Evolutionary conservation across 2,113 vertebrate genomes (phyloP).

Genomic region (Mobula birostris): DNA sequence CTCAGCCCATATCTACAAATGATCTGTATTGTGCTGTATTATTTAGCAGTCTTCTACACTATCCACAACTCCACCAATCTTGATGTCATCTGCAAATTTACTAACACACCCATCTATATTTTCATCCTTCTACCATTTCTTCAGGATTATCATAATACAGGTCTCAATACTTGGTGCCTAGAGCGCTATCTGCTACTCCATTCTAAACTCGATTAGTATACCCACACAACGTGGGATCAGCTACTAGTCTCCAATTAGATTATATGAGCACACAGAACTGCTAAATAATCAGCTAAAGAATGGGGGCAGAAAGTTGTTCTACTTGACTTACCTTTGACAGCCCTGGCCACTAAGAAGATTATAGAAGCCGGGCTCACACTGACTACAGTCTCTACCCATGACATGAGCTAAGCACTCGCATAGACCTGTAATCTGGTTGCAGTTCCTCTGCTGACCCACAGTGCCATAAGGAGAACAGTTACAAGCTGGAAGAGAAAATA

Average conservation of each 20-base stretch:
- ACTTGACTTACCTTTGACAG: slow-evolving; percentile 72
- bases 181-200: neutral
- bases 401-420: slow-evolving; percentile 79
- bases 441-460: slow-evolving; percentile 57
- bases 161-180: neutral
- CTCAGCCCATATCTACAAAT: no score
- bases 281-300: neutral
- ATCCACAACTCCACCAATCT: no score
- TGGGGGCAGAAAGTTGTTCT: neutral
- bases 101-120: no score
- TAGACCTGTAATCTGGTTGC: slow-evolving; percentile 80
- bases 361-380: slow-evolving; percentile 82
- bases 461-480: slow-evolving; percentile 74
- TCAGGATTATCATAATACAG: neutral
- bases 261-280: neutral
- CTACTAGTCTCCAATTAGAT: neutral
- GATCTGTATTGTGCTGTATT: no score
- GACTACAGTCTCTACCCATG: slow-evolving; percentile 72
- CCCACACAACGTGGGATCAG: neutral
- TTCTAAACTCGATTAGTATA: neutral
- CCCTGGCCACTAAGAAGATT: slow-evolving; percentile 77
- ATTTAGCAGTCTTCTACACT: no score
- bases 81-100: no score
- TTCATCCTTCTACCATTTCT: neutral
- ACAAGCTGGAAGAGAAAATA: slow-evolving; percentile 61